Evolutionary conservation across 2,113 vertebrate species (phyloP).

Genomic region (Platycercus adscitus): DNA sequence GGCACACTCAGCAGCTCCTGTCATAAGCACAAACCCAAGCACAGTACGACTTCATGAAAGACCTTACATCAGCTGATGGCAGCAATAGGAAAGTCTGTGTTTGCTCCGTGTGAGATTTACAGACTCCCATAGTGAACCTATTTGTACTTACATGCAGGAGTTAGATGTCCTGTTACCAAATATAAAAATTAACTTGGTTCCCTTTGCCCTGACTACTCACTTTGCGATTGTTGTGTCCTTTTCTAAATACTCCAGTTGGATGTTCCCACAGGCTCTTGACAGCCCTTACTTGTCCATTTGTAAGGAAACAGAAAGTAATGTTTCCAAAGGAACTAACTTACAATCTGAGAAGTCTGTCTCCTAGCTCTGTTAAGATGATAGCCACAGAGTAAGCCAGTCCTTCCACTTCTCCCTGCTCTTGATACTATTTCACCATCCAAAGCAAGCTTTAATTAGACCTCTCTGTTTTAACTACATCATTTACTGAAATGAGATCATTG

Average conservation of each 20-base stretch:
- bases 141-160: constrained; percentile 16
- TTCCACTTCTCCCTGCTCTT: not conserved
- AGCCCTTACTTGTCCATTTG: not conserved
- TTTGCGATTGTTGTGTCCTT: not conserved
- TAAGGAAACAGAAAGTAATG: not conserved
- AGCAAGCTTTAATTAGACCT: constrained; percentile 27
- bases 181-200: not conserved
- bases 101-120: constrained; percentile 80
- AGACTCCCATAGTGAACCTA: constrained; percentile 74
- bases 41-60: constrained; percentile 82
- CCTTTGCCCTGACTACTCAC: not conserved
- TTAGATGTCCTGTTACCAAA: not conserved
- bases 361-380: not conserved
- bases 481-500: constrained; percentile 57
- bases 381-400: not conserved
- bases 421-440: constrained; percentile 28
- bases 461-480: constrained; percentile 39
- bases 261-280: not conserved
- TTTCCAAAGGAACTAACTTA: not conserved
- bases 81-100: constrained; percentile 80
- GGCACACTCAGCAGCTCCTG: constrained; percentile 78
- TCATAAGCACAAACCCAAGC: constrained; percentile 65
- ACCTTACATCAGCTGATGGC: constrained; percentile 83
- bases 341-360: not conserved
- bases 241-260: not conserved